Evolutionary conservation across 2,797 vertebrate species (phyloP).

Genomic region (Chelon labrosus): DNA sequence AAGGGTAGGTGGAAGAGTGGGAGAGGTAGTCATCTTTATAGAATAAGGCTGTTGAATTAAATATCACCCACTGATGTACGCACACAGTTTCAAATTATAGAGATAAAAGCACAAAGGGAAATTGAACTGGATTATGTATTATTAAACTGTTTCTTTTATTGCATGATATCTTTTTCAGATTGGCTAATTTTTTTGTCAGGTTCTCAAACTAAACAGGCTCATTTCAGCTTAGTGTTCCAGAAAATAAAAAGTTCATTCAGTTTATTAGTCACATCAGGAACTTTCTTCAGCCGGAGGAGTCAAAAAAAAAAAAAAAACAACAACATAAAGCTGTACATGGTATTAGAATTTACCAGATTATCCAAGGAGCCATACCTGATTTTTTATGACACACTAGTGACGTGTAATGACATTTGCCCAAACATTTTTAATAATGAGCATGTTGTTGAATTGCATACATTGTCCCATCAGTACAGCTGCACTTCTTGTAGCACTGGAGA

Average conservation of each 20-base stretch:
- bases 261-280: background rate
- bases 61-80: background rate
- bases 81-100: background rate
- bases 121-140: background rate
- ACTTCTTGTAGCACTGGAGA: background rate
- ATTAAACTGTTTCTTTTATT: background rate
- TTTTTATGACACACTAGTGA: background rate
- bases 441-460: too few species aligned
- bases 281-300: background rate
- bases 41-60: conserved; percentile 11
- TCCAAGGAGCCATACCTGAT: too few species aligned
- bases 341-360: background rate
- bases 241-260: background rate
- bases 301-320: too few species aligned
- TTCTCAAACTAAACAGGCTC: background rate
- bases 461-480: background rate
- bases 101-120: conserved; percentile 3
- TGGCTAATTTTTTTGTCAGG: background rate
- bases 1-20: conserved; percentile 10
- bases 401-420: background rate
- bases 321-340: conserved; percentile 5
- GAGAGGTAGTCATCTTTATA: conserved; percentile 2
- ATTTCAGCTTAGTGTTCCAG: background rate
- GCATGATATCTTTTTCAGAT: conserved; percentile 4
- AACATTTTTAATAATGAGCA: too few species aligned